Base-by-base conservation (phyloP, 2,888 invertebrate species). In the Oligia strigilis region DNA sequence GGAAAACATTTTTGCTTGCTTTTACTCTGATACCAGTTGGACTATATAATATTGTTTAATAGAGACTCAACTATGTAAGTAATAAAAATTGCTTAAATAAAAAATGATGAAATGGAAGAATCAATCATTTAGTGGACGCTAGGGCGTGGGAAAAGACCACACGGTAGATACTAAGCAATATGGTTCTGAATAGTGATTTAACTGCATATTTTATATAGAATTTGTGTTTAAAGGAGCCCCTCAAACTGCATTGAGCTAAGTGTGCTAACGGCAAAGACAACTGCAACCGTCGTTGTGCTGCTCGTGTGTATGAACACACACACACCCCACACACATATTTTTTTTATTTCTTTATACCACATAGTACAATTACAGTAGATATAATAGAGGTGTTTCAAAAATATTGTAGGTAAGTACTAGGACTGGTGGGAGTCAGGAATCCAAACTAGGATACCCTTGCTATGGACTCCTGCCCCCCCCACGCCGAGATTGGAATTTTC, bases 101-200 rank as follows among this genome's bases (percentile, higher is more conserved):
- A 36, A 36, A 36, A 36, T 36, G 3, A 36, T 4, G 0, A 43
- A 75, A 58, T 58, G 23, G 14, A 14, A 14, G 6, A 66, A 82
- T 66, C n/a, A 82, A 66, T 60, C 29, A 82, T 60, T 75, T 19
- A 76, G 14, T 19, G 11, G 49, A 17, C 29, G 29, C 36, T 52
- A 17, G 40, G 11, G 17, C 66, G 49, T 75, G 82, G n/a, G 82
- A 82, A 49, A 43, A 1, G 1, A n/a, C 40, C 74, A 64, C 13
- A 14, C 17, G 76, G 36, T 62, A 23, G 0, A 40, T 52, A 52
- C 2, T 9, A 46, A 76, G 23, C 29, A 29, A 58, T 40, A 6
- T 17, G 5, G 4, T 55, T 81, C 13, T 17, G 3, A 40, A 13
- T 11, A 52, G 29, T 52, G 17, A 52, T 43, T 77, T 64, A 13